Evolutionary conservation across 2,113 vertebrate species (phyloP).

Genomic region (Erinaceus europaeus): DNA sequence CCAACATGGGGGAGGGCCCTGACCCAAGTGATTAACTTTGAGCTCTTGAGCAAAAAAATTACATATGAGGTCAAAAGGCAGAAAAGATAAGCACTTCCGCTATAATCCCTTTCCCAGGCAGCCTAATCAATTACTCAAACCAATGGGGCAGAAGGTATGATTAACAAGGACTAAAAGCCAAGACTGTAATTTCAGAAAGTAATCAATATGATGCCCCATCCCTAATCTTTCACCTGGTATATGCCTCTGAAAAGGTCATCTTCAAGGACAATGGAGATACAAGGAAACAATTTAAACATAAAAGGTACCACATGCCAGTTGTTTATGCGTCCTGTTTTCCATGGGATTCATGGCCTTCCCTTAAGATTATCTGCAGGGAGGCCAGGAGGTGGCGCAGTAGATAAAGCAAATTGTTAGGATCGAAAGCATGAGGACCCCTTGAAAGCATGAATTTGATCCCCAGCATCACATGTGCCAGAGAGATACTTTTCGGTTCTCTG

Average conservation of each 20-base stretch:
- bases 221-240: neutral
- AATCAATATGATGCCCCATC: neutral
- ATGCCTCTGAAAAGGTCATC: neutral
- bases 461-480: no score
- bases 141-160: neutral
- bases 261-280: neutral
- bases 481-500: no score
- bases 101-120: neutral
- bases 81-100: slow-evolving; percentile 34
- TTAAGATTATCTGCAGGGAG: no score
- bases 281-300: slow-evolving; percentile 14
- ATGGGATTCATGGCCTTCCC: no score
- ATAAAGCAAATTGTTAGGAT: no score
- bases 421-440: no score
- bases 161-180: no score
- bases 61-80: neutral
- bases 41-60: neutral
- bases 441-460: no score
- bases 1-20: no score
- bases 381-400: no score
- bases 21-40: no score
- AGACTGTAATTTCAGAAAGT: neutral
- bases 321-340: neutral
- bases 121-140: slow-evolving; percentile 10
- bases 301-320: neutral